Evolutionary conservation across 2,888 invertebrate species (phyloP).

Genomic region (Pantelozetes paolii): DNA sequence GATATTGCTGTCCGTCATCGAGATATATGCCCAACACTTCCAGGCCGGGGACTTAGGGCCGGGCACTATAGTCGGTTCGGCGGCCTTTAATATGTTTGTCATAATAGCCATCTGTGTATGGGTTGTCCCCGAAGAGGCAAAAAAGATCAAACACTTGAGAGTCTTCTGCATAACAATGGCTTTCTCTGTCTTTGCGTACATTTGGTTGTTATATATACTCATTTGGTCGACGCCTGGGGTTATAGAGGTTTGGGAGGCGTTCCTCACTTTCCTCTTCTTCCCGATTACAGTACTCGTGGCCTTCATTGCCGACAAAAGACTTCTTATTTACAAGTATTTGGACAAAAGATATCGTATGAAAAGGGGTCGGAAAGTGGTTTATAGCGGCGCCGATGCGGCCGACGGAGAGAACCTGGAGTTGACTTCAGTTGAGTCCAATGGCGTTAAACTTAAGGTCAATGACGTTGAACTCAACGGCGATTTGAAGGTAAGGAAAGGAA

Average conservation of each 20-base stretch:
- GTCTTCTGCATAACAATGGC: constrained; percentile 97
- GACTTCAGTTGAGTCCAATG: constrained; percentile 57
- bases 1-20: constrained; percentile 93
- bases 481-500: not conserved
- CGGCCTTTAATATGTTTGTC: constrained; percentile 96
- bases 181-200: constrained; percentile 97
- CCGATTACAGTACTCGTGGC: constrained; percentile 93
- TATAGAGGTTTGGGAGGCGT: constrained; percentile 93
- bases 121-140: constrained; percentile 66
- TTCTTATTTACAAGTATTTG: constrained; percentile 77
- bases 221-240: constrained; percentile 77
- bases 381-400: constrained; percentile 65
- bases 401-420: constrained; percentile 59
- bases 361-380: constrained; percentile 78
- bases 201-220: constrained; percentile 95
- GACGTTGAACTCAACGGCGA: constrained; percentile 57
- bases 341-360: constrained; percentile 86
- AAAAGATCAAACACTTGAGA: constrained; percentile 88
- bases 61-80: constrained; percentile 96
- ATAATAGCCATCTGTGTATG: constrained; percentile 90
- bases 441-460: constrained; percentile 54
- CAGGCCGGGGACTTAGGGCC: constrained; percentile 95
- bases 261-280: constrained; percentile 92
- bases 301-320: constrained; percentile 86
- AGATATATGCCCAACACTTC: constrained; percentile 92